Conservation (phyloP, 2,797 vertebrate genomes). For the Cephalopachus bancanus region DNA sequence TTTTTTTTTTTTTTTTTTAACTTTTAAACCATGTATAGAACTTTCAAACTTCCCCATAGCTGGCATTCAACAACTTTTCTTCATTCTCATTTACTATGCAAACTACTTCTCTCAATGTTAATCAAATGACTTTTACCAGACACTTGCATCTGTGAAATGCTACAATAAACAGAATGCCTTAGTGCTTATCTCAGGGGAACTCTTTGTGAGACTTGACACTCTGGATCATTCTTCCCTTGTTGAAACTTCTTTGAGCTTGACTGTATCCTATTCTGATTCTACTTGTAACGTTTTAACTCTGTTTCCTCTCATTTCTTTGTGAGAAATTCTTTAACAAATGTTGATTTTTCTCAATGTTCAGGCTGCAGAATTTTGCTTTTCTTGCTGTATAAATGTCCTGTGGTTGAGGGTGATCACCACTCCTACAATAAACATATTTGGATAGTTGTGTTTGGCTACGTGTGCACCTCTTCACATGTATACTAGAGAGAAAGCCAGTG, state of each 20-base stretch:
- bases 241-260: background rate
- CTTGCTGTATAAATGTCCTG: background rate
- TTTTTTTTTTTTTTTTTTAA: too few species aligned
- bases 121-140: background rate
- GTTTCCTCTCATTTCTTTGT: background rate
- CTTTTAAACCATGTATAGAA: background rate
- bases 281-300: background rate
- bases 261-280: background rate
- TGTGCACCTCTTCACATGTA: background rate
- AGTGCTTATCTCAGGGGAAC: background rate
- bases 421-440: background rate
- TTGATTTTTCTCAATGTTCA: background rate
- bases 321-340: constrained; percentile 2
- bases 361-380: background rate
- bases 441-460: background rate
- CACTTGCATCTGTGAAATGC: constrained; percentile 12
- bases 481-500: background rate
- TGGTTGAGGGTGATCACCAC: background rate
- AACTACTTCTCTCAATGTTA: background rate
- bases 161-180: background rate
- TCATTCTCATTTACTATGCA: constrained; percentile 16
- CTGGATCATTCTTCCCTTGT: background rate
- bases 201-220: constrained; percentile 11
- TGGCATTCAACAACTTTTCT: background rate
- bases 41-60: background rate